Conservation (phyloP, 2,113 vertebrate genomes). For the Amblyopsis rosae region DNA sequence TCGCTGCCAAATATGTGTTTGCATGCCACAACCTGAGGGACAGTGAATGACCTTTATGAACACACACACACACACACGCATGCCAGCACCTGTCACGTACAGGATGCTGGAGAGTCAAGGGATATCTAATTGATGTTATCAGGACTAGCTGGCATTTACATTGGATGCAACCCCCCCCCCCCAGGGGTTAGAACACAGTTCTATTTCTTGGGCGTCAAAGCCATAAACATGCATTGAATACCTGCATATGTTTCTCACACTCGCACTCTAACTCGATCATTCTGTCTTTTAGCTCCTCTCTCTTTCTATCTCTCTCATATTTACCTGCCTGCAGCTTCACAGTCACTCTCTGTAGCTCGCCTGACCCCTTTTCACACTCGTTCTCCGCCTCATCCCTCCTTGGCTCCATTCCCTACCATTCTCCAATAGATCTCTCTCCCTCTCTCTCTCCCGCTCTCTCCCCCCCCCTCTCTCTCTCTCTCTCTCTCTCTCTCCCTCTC, state of each 20-base stretch:
- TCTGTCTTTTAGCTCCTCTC: background rate
- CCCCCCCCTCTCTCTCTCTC: conserved; percentile 21
- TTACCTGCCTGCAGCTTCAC: too few relatives aligned
- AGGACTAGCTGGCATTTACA: conserved; percentile 37
- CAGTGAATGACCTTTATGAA: too few relatives aligned
- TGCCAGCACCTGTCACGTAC: background rate
- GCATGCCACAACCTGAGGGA: too few relatives aligned
- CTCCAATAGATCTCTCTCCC: background rate
- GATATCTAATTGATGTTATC: conserved; percentile 51
- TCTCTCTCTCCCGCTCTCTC: conserved; percentile 16
- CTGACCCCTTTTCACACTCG: background rate
- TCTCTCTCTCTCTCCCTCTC: conserved; percentile 27
- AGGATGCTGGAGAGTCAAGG: conserved; percentile 11
- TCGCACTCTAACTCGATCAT: background rate
- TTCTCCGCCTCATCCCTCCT: conserved; percentile 28
- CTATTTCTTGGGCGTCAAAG: background rate
- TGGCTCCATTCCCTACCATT: conserved; percentile 38
- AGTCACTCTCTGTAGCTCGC: background rate
- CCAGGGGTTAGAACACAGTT: background rate
- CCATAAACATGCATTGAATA: background rate
- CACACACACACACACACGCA: background rate
- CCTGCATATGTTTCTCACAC: conserved; percentile 9
- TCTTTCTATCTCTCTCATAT: conserved; percentile 16
- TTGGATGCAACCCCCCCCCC: conserved; percentile 6
- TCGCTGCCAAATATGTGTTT: too few relatives aligned